Base-by-base conservation (phyloP, 1,140 invertebrate genomes). In the Zaprionus inermis region DNA sequence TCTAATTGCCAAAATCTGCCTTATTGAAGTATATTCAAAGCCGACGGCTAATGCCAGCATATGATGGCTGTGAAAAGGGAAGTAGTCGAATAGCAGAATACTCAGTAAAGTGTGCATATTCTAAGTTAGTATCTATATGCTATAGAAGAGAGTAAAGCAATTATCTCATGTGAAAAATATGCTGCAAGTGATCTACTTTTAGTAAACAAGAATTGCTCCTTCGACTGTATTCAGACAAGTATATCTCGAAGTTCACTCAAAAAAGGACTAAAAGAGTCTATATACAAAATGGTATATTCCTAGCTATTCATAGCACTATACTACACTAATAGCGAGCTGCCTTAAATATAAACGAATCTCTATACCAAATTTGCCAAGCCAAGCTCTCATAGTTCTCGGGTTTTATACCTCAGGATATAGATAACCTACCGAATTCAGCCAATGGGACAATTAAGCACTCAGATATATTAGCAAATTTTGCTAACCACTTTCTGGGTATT, bases 1-100 rank as follows among this genome's bases (percentile, higher is more conserved):
- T 74, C 67, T 70, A 70, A 70, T 74, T 74, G 72, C 72, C 58
- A 70, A 69, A 54, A 74, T 56, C 71, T 49, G 65, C 51, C 51
- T 73, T 56, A 60, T 55, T 65, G 36, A 69, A 74, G 72, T 52
- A 56, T 69, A 41, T 49, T 52, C 46, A 55, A 52, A 65, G 60
- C 52, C n/a, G 9, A n/a, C 60, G 51, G 32, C 46, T 34, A 57
- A 72, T 46, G 38, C 38, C 65, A 28, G 46, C 30, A 58, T 24
- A 44, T 59, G 34, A 68, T 51, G n/a, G 0, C 2, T n/a, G n/a
- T 34, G n/a, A 44, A 24, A 28, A 12, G 1, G 16, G 11, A 22
- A n/a, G 7, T 14, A 10, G 38, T 6, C 14, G 14, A 9, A 0
- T 4, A 4, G 20, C 4, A 22, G 14, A 32, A 72, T 60, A 46